Conservation (phyloP, 2,797 vertebrate species). For the Ispidina picta region DNA sequence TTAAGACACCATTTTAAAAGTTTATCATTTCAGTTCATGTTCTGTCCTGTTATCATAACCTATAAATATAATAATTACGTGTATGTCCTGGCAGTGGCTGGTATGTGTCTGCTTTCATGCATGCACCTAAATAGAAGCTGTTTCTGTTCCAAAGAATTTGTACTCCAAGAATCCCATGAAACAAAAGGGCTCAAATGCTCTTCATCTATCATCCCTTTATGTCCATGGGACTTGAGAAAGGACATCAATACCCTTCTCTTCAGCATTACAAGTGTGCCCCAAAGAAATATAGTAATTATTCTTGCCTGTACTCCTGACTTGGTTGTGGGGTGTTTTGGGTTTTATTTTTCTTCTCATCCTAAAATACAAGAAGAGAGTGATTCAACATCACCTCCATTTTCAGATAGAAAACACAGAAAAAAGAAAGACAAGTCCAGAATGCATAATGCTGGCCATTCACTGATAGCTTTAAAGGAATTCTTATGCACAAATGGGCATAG, state of each 20-base stretch:
- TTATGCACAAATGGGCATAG: neutral
- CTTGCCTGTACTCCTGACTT: neutral
- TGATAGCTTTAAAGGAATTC: conserved; percentile 1
- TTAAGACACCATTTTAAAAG: conserved; percentile 29
- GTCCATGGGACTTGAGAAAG: neutral
- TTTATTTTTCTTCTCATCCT: neutral
- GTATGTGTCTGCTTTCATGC: conserved; percentile 5
- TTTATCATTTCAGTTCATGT: neutral
- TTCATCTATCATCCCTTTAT: neutral
- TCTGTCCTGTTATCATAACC: conserved; percentile 1
- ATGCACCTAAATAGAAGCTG: conserved; percentile 33
- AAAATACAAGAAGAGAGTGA: neutral
- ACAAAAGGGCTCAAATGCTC: conserved; percentile 1
- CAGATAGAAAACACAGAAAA: neutral
- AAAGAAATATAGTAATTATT: neutral
- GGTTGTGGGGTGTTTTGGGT: neutral
- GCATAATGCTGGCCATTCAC: neutral
- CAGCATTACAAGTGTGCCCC: neutral
- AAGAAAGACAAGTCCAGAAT: neutral
- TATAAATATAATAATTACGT: conserved; percentile 36
- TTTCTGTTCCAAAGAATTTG: conserved; percentile 6
- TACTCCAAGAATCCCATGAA: neutral
- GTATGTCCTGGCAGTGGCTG: neutral
- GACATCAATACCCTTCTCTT: neutral
- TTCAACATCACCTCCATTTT: neutral